Percentiles rank a stretch among this genome's conserved stretches.
phyloP scores from a whole-genome alignment of 53 echinoderm and acorn worm genomes.

The Actinopyga echinites region DNA sequence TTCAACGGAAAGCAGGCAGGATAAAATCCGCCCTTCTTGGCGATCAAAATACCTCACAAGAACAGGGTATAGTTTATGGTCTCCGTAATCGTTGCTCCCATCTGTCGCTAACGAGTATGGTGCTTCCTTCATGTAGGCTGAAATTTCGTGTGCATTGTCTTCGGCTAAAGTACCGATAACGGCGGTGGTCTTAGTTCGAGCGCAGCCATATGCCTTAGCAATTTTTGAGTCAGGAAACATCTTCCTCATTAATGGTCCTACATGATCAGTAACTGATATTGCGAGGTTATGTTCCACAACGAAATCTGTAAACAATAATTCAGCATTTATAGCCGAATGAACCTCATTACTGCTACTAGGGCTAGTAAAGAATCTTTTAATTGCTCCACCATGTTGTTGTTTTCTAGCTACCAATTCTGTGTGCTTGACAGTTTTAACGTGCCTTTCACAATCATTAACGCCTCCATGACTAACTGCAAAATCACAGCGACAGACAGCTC shows the following conservation, averaged over 20 bases:
- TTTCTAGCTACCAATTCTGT: no score
- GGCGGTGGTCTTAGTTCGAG: conserved; percentile 27
- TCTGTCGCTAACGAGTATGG: no score
- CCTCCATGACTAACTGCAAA: conserved; percentile 1
- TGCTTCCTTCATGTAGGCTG: no score
- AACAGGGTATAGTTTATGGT: no score
- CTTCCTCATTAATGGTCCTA: conserved; percentile 41
- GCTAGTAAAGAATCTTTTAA: background rate
- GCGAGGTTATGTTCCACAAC: conserved; percentile 56
- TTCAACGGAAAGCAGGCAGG: background rate
- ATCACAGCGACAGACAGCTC: background rate
- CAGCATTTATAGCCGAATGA: conserved; percentile 24
- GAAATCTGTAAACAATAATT: conserved; percentile 42
- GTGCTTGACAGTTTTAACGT: no score
- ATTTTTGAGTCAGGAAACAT: conserved; percentile 57
- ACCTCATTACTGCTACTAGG: background rate
- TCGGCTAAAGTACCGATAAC: background rate
- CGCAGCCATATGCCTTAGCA: conserved; percentile 51
- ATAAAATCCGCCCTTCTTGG: background rate
- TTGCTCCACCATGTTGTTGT: background rate
- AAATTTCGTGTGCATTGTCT: background rate
- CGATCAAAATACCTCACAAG: background rate
- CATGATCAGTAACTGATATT: conserved; percentile 23
- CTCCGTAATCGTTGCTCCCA: no score
- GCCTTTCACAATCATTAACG: background rate